Evolutionary conservation across 2,113 vertebrate genomes (phyloP), one percentile per base, ranked within the genome.

Genomic region (Toxotes jaculatrix): DNA sequence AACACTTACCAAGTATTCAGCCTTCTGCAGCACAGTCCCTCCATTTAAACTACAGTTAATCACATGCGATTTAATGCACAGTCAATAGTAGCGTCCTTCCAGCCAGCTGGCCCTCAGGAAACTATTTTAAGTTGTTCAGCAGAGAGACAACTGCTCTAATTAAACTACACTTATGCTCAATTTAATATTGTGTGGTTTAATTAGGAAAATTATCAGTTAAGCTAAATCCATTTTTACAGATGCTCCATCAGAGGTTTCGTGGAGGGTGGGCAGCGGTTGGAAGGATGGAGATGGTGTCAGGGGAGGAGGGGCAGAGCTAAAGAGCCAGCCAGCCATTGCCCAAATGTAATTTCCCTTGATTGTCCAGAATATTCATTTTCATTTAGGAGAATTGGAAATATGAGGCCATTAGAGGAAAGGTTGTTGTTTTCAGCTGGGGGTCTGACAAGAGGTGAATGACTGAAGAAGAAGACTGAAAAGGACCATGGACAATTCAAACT

Each of bases 131-230:
- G 9, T 40, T 27, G 27, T 27, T 27, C 27, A 27, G 27, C 27
- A 27, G 27, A 27, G 27, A 27, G 27, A 27, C 27, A 27, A 27
- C 27, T 27, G 75, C 74, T 87, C 66, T 92, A 93, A 93, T 94
- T 93, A 93, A 93, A 93, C 81, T 70, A 91, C 83, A 80, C 65
- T 65, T 57, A 77, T 65, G 88, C 88, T 59, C 93, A 94, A 95
- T 95, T 95, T 92, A 94, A 94, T 94, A 91, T 90, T 93, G 80
- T 91, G 88, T 83, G 80, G 87, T 93, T 93, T 93, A 94, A 95
- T 94, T 94, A 95, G 77, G 79, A 92, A 92, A 92, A 92, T 92
- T 90, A 86, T 93, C 89, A 91, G 80, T 85, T 83, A 91, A 79
- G 91, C 76, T 91, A 89, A 92, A 92, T 90, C 85, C 89, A 84